Percentiles rank a stretch among this genome's conserved stretches.
Evolutionary conservation across 1,140 invertebrate species (phyloP).

Genomic region (Formica exsecta): DNA sequence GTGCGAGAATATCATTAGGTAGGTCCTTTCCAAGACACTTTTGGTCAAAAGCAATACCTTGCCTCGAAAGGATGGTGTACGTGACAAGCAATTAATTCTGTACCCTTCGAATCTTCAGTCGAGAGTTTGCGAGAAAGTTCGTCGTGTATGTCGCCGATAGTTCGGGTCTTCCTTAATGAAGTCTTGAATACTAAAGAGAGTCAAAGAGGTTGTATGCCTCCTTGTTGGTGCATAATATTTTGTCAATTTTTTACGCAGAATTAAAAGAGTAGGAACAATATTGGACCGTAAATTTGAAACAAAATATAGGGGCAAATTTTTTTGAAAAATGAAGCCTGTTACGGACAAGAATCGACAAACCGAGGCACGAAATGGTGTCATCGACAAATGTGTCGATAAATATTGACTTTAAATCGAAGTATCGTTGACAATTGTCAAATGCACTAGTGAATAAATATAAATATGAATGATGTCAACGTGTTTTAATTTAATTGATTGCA

Average conservation of each 20-base stretch:
- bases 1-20: conserved; percentile 41
- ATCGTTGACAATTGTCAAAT: neutral
- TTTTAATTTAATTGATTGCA: neutral
- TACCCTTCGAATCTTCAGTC: conserved; percentile 61
- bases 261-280: neutral
- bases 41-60: conserved; percentile 25
- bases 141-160: conserved; percentile 34
- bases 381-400: conserved; percentile 38
- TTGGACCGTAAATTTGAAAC: neutral
- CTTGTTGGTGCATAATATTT: conserved; percentile 23
- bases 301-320: neutral
- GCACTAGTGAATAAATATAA: neutral
- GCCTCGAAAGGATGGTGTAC: conserved; percentile 51
- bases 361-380: conserved; percentile 14
- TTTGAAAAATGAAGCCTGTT: neutral
- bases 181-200: conserved; percentile 18
- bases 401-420: conserved; percentile 32
- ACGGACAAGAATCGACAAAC: neutral
- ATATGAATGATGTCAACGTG: neutral
- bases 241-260: neutral
- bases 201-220: neutral
- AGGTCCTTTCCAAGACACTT: conserved; percentile 63
- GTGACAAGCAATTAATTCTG: conserved; percentile 74
- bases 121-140: conserved; percentile 28
- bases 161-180: conserved; percentile 27